Evolutionary conservation across 2,113 vertebrate species (phyloP).

Genomic region (Drymodes brunneopygia): DNA sequence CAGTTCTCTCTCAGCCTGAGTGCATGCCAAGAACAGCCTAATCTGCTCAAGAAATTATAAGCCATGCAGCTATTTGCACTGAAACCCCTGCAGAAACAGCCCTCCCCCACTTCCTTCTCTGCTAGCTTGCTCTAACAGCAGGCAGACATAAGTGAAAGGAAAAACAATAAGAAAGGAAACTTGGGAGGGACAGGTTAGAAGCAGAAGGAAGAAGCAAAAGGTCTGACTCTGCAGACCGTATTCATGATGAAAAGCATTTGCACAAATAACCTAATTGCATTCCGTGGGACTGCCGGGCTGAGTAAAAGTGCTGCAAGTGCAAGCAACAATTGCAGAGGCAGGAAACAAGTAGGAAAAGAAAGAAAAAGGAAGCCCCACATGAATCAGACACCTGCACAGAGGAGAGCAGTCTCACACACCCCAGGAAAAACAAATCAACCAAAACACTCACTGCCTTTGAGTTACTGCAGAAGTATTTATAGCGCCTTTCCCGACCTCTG

Average conservation of each 20-base stretch:
- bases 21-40: not conserved
- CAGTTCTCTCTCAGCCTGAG: not conserved
- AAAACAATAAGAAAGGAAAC: constrained; percentile 64
- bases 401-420: not conserved
- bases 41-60: constrained; percentile 35
- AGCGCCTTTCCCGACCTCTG: constrained; percentile 30
- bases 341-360: constrained; percentile 61
- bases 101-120: constrained; percentile 56
- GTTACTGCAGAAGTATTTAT: constrained; percentile 53
- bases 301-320: constrained; percentile 29
- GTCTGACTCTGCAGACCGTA: constrained; percentile 35
- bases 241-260: constrained; percentile 23
- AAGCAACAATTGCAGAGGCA: constrained; percentile 40
- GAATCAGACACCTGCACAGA: constrained; percentile 39
- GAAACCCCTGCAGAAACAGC: constrained; percentile 15
- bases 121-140: constrained; percentile 1
- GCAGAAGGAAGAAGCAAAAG: constrained; percentile 64
- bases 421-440: constrained; percentile 53
- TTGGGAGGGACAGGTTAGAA: constrained; percentile 61
- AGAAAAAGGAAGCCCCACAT: constrained; percentile 40
- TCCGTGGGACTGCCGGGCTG: not conserved
- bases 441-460: constrained; percentile 23
- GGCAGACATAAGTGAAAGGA: constrained; percentile 60
- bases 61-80: not conserved
- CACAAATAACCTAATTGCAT: constrained; percentile 31